Evolutionary conservation across 2,888 invertebrate genomes (phyloP), one percentile per base, ranked within the genome.

Genomic region (Lydus trimaculatus): DNA sequence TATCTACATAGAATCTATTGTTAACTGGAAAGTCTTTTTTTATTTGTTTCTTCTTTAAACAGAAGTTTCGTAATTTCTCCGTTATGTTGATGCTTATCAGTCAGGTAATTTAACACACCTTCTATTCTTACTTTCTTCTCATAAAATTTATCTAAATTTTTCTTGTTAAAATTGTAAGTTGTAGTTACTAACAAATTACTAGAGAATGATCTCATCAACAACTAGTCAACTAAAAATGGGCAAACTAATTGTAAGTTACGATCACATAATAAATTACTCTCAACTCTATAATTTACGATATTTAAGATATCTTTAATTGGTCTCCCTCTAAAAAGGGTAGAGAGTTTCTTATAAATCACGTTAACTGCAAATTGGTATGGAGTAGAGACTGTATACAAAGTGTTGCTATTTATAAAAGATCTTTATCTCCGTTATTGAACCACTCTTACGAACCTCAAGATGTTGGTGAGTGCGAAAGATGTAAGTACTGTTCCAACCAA

Each of bases 181-280:
- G 13, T 23, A n/a, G n/a, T n/a, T n/a, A 25, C 13, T n/a, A n/a
- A 23, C 23, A 56, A 56, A n/a, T 56, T 56, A 56, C 23, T 52
- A 52, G 13, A 2, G 23, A 52, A 52, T 56, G 28, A 52, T 52
- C 52, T 52, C 48, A 48, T 48, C 48, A 48, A 52, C 52, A 23
- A 11, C 11, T 5, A 13, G 23, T 52, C 17, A 20, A 52, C 52
- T 28, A 25, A 23, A 56, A 52, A 23, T n/a, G 13, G 52, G 1
- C 6, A 4, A 28, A 56, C 56, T 56, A 28, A 56, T 15, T n/a
- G 13, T 23, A 52, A 52, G 4, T 23, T 25, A 13, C 4, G 3
- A 52, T 5, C 4, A 52, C 25, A 23, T 20, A 48, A 36, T 6
- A 5, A 43, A 43, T 4, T 39, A 33, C 33, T 33, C 1, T 48